Base-by-base conservation (phyloP, 2,888 invertebrate genomes). In the Pammene aurita region DNA sequence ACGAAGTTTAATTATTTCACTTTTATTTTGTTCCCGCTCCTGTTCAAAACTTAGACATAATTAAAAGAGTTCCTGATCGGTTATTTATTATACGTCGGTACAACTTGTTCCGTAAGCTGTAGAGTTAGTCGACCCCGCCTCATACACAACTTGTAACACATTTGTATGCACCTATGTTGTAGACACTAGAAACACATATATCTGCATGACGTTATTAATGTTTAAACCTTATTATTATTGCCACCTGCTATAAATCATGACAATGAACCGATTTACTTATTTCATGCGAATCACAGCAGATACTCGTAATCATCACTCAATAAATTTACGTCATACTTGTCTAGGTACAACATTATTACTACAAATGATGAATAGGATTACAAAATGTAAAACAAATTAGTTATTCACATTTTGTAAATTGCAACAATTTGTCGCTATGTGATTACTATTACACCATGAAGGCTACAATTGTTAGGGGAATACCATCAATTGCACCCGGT, bases 381-480 rank as follows among this genome's bases (percentile, higher is more conserved):
- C 84, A 74, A 80, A 80, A 83, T 80, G 76, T 79, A 77, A 57
- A 77, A 80, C 78, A 79, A 84, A 86, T 89, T 87, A 85, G 84
- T 87, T 84, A 88, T 86, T 83, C 84, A 84, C 84, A 84, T 88
- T 85, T 85, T 80, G 84, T 79, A 89, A 87, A 90, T 92, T 90
- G 88, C 89, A 81, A 85, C 86, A 90, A 91, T 92, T 90, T 90
- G 82, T 86, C 87, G 86, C 88, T 80, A 79, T 80, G 80, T 84
- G 82, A 83, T 82, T 83, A 85, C 78, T 88, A 90, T 86, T 83
- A 85, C 73, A 87, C 85, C 92, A 91, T 92, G 92, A 92, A 92
- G 91, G 92, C 86, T 90, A 78, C 79, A 82, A 83, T 89, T 84
- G 87, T 89, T 86, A 84, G 88, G 90, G 89, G 83, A 92, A 91